These are phyloP conservation scores for Epistrophella euchroma DNA, from an alignment of 2,888 invertebrate genomes.

Conservation along the genomic window DNA sequence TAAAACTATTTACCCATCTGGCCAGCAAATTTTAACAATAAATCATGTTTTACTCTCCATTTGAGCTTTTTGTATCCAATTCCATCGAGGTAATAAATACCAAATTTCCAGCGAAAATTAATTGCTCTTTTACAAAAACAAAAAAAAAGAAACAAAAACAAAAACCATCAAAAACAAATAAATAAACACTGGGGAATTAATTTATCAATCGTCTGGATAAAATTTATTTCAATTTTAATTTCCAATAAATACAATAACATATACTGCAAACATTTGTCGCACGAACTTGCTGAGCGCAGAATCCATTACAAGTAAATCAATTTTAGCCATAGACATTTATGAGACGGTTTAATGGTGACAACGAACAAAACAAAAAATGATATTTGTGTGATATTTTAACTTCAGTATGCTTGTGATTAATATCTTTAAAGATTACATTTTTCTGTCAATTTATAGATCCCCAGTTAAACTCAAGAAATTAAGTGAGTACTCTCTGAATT, in stretches of 20 bases:
- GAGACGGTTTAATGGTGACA: too few species aligned
- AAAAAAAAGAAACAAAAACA: neutral
- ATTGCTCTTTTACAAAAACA: slow-evolving; percentile 24
- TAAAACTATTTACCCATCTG: slow-evolving; percentile 3
- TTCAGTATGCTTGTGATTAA: too few species aligned
- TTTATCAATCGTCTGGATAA: slow-evolving; percentile 27
- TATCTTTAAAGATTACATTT: too few species aligned
- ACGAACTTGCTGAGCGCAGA: neutral
- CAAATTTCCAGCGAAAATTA: slow-evolving; percentile 29
- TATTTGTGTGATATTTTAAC: too few species aligned
- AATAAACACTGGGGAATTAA: slow-evolving; percentile 12
- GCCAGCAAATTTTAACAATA: slow-evolving; percentile 22
- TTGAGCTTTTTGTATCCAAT: slow-evolving; percentile 8
- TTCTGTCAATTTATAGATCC: too few species aligned
- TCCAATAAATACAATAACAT: neutral
- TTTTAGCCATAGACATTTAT: too few species aligned
- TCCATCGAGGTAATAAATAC: slow-evolving; percentile 26
- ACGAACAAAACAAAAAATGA: too few species aligned
- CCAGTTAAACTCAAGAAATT: too few species aligned
- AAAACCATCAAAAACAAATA: slow-evolving; percentile 11
- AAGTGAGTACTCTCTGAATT: too few species aligned
- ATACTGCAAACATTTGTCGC: neutral
- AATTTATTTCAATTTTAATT: slow-evolving; percentile 28
- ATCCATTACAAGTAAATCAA: too few species aligned
- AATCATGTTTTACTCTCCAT: slow-evolving; percentile 12